These are phyloP conservation scores for Hesperia comma DNA, from an alignment of 2,888 invertebrate species.

Conservation along the genomic window DNA sequence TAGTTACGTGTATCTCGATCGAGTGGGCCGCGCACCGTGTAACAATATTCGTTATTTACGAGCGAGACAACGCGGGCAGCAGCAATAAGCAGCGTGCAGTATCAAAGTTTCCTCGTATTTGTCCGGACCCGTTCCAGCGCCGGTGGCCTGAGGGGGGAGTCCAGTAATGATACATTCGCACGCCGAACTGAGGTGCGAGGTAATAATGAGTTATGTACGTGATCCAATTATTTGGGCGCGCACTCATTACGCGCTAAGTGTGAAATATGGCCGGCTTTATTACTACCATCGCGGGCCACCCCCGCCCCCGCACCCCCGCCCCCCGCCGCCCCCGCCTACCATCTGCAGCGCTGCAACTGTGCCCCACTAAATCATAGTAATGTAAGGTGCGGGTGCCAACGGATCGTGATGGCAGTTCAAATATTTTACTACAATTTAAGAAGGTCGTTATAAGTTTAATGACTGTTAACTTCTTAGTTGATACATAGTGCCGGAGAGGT, in stretches of 20 bases:
- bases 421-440: constrained; percentile 17
- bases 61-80: background rate
- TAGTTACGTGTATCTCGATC: no score
- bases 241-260: constrained; percentile 85
- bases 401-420: constrained; percentile 43
- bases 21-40: no score
- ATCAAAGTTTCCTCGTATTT: constrained; percentile 58
- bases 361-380: constrained; percentile 79
- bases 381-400: constrained; percentile 67
- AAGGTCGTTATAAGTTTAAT: background rate
- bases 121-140: constrained; percentile 36
- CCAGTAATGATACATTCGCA: constrained; percentile 80
- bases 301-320: constrained; percentile 32
- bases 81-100: constrained; percentile 46
- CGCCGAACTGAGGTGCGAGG: constrained; percentile 78
- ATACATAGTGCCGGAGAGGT: no score
- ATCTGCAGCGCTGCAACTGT: constrained; percentile 76
- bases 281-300: constrained; percentile 54
- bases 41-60: constrained; percentile 2
- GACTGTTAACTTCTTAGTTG: background rate
- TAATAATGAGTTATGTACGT: constrained; percentile 85
- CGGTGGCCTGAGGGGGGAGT: constrained; percentile 43
- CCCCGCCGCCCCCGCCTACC: constrained; percentile 38
- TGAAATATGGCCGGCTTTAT: constrained; percentile 84
- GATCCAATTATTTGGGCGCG: constrained; percentile 85